These are phyloP conservation scores for Cepaea nemoralis DNA, from an alignment of 1,140 invertebrate species.

Conservation along the genomic window DNA sequence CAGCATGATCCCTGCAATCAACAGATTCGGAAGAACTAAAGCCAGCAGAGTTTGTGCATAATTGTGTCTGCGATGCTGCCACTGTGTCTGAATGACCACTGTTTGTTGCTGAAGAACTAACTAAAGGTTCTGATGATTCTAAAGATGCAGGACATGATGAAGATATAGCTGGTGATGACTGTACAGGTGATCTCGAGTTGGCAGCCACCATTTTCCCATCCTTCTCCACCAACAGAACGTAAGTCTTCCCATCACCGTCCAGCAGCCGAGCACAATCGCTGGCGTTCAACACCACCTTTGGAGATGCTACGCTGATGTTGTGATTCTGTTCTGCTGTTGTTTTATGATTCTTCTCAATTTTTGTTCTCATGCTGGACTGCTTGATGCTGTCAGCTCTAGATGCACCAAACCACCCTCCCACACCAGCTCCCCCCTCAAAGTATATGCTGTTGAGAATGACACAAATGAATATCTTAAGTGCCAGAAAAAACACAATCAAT, in stretches of 20 bases:
- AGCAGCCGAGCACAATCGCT: conserved; percentile 26
- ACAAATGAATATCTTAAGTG: neutral
- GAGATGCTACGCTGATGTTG: conserved; percentile 17
- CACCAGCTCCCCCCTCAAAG: neutral
- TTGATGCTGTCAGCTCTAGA: neutral
- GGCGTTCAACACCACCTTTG: conserved; percentile 36
- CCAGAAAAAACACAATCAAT: neutral
- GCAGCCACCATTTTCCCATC: conserved; percentile 34
- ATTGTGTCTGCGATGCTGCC: neutral
- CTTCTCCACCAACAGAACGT: conserved; percentile 24
- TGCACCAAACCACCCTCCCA: neutral
- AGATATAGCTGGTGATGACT: neutral
- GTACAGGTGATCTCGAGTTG: neutral
- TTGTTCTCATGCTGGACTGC: conserved; percentile 26
- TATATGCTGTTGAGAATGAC: neutral
- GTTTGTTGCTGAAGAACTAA: neutral
- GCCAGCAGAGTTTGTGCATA: neutral
- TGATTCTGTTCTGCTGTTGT: conserved; percentile 23
- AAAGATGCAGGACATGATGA: neutral
- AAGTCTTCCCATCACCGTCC: conserved; percentile 34
- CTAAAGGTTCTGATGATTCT: neutral
- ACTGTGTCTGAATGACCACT: neutral
- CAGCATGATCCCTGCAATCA: no score
- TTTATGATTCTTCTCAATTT: conserved; percentile 15
- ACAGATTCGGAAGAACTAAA: neutral